Percentiles rank a stretch among this genome's conserved stretches.
These are phyloP conservation scores for Henricia sp. DNA, from an alignment of 53 echinoderm and acorn worm species.

Conservation along the genomic window DNA sequence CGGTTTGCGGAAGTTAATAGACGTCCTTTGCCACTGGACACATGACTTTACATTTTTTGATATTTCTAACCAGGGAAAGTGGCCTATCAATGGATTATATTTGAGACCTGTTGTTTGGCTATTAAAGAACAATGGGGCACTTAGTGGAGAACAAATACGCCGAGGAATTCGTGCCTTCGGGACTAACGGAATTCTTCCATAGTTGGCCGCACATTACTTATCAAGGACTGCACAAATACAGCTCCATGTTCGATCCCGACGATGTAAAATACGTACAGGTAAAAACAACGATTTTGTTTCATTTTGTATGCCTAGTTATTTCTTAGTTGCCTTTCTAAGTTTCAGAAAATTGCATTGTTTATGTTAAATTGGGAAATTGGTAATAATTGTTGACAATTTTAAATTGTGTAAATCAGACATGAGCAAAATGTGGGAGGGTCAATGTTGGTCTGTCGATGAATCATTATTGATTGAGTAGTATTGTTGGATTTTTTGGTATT, in stretches of 20 bases:
- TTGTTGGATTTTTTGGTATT: background rate
- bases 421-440: background rate
- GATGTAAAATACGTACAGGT: conserved; percentile 68
- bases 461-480: conserved; percentile 7
- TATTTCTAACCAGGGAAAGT: no score
- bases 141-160: conserved; percentile 62
- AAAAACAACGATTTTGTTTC: conserved; percentile 5
- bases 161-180: conserved; percentile 54
- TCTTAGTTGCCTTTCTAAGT: background rate
- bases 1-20: no score
- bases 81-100: conserved; percentile 30
- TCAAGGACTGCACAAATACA: conserved; percentile 57
- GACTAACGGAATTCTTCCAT: conserved; percentile 75
- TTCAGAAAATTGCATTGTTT: background rate
- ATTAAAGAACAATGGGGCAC: conserved; percentile 62
- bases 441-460: background rate
- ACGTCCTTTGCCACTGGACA: no score
- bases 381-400: no score
- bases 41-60: no score
- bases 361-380: background rate
- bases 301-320: background rate
- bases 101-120: background rate
- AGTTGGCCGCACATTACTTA: conserved; percentile 75
- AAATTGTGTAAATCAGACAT: background rate
- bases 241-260: conserved; percentile 64